phyloP scores from a whole-genome alignment of 2,113 vertebrate species.

The Actenoides hombroni region DNA sequence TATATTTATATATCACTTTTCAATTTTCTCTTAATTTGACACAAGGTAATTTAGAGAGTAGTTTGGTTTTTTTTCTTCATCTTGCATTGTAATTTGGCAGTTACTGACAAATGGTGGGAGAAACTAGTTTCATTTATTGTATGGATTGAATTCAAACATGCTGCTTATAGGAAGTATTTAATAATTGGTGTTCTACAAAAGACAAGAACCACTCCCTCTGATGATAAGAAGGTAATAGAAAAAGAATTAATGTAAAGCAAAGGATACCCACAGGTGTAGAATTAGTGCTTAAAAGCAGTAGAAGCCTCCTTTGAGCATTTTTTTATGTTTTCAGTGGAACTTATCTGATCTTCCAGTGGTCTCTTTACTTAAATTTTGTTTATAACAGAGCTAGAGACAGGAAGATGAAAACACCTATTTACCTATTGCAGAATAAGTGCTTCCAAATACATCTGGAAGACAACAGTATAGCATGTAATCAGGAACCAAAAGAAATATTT shows the following conservation, averaged over 20 bases:
- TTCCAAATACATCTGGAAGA: neutral
- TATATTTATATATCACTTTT: neutral
- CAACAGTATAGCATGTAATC: neutral
- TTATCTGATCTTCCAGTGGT: neutral
- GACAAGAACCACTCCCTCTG: neutral
- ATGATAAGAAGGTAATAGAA: neutral
- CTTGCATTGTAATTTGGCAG: neutral
- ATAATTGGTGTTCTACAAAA: neutral
- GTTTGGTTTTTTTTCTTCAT: neutral
- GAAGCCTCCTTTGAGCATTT: neutral
- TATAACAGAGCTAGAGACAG: neutral
- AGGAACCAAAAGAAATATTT: neutral
- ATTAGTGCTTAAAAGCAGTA: neutral
- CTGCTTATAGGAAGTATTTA: neutral
- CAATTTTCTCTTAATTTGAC: neutral
- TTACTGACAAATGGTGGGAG: neutral
- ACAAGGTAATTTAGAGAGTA: neutral
- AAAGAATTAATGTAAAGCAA: neutral
- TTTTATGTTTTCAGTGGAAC: neutral
- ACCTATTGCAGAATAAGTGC: neutral
- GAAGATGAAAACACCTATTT: neutral
- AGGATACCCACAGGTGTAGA: neutral
- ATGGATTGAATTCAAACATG: neutral
- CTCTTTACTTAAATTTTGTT: neutral
- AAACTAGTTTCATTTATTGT: neutral